These are phyloP conservation scores for Yasuhikotakia modesta DNA, from an alignment of 2,797 vertebrate genomes.

Conservation along the genomic window DNA sequence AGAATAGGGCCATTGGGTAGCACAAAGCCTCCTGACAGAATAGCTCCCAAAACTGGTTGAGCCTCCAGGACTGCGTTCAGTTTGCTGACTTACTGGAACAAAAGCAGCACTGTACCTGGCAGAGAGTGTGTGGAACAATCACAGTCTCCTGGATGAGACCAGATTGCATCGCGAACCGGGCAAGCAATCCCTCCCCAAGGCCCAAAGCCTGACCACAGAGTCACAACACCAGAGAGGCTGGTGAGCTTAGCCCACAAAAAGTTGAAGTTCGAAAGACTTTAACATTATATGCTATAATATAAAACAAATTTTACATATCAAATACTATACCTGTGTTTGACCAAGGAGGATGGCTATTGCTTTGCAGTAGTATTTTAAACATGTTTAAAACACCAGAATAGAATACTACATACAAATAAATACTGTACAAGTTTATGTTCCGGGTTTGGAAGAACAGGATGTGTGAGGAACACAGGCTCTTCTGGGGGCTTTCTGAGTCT, in stretches of 20 bases:
- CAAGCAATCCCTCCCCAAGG: slow-evolving; percentile 78
- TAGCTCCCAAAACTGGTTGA: slow-evolving; percentile 73
- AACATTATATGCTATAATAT: not conserved
- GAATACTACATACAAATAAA: not conserved
- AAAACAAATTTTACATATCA: not conserved
- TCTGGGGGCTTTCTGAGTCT: slow-evolving; percentile 71
- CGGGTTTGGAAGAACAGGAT: slow-evolving; percentile 21
- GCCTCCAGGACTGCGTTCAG: slow-evolving; percentile 78
- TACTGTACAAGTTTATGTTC: not conserved
- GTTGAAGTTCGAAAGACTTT: not conserved
- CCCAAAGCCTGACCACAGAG: slow-evolving; percentile 75
- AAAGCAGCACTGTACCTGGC: slow-evolving; percentile 89
- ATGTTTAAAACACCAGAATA: not conserved
- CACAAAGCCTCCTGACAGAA: slow-evolving; percentile 78
- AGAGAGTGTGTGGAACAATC: slow-evolving; percentile 81
- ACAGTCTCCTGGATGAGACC: slow-evolving; percentile 83
- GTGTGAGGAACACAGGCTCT: slow-evolving; percentile 61
- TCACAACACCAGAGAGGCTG: slow-evolving; percentile 72
- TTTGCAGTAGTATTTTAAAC: not conserved
- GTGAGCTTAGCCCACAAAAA: slow-evolving; percentile 57
- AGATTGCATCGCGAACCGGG: slow-evolving; percentile 77
- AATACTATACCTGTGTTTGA: not conserved
- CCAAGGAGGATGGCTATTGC: not conserved
- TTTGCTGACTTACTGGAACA: slow-evolving; percentile 80
- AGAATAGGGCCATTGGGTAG: slow-evolving; percentile 58